Percentiles rank a stretch among this genome's conserved stretches.
Evolutionary conservation across 30 jellyfish, hydroid and myxozoan species (phyloP).

Genomic region (Haliclystus octoradiatus): DNA sequence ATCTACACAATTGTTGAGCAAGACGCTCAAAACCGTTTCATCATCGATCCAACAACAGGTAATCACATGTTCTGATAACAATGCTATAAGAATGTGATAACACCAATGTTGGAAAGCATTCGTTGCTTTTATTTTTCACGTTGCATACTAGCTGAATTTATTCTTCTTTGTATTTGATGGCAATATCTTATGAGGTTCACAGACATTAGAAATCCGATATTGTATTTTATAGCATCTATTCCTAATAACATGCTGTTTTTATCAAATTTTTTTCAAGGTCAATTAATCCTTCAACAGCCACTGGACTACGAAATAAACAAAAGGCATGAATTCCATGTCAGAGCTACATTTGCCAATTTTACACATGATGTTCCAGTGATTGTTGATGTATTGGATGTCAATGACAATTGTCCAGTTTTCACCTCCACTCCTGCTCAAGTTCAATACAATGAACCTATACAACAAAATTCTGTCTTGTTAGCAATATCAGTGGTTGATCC

Average conservation of each 20-base stretch:
- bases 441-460: conserved; percentile 21
- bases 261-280: too few species aligned
- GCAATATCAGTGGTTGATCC: conserved; percentile 51
- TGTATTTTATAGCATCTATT: too few species aligned
- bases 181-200: too few species aligned
- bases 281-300: too few species aligned
- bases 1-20: conserved; percentile 44
- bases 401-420: not conserved
- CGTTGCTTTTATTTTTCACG: too few species aligned
- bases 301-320: not conserved
- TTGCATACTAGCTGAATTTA: too few species aligned
- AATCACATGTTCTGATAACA: too few species aligned
- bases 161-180: too few species aligned
- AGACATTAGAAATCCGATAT: too few species aligned
- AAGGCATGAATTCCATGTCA: not conserved
- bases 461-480: conserved; percentile 25
- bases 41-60: conserved; percentile 68
- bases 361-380: not conserved
- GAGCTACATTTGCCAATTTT: not conserved
- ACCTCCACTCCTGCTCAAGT: not conserved
- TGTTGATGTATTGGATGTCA: not conserved
- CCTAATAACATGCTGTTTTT: too few species aligned
- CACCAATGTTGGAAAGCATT: too few species aligned
- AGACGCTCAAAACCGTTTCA: conserved; percentile 32
- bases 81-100: not conserved